These are phyloP conservation scores for Alectura lathami DNA, from an alignment of 2,113 vertebrate species.

Conservation along the genomic window DNA sequence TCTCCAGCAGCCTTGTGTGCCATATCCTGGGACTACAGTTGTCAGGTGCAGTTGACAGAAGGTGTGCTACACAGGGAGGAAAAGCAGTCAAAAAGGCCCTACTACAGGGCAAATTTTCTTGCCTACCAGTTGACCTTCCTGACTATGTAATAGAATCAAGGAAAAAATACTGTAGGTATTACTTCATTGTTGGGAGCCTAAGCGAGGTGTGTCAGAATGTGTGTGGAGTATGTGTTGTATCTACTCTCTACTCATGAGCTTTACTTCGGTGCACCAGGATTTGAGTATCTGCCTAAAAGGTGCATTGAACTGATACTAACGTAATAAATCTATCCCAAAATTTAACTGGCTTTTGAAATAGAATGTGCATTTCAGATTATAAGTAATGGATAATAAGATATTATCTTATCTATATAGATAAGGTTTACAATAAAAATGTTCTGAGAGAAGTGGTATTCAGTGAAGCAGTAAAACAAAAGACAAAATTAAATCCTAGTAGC, in stretches of 20 bases:
- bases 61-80: accelerated
- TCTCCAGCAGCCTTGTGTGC: background rate
- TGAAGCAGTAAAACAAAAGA: accelerated
- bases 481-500: background rate
- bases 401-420: background rate
- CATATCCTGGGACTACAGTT: accelerated
- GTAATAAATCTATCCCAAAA: background rate
- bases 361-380: background rate
- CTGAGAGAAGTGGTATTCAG: background rate
- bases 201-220: background rate
- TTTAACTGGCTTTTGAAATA: background rate
- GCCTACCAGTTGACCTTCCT: background rate
- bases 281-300: background rate
- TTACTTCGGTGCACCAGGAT: background rate
- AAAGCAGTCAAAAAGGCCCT: background rate
- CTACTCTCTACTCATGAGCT: background rate
- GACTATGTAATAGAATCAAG: background rate
- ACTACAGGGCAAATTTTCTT: background rate
- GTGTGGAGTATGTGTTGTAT: background rate
- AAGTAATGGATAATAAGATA: too few relatives aligned
- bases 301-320: background rate
- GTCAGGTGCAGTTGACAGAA: background rate
- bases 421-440: background rate
- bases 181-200: background rate
- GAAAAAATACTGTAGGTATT: background rate